phyloP scores from a whole-genome alignment of 2,797 vertebrate species.

The Pelodytes ibericus region DNA sequence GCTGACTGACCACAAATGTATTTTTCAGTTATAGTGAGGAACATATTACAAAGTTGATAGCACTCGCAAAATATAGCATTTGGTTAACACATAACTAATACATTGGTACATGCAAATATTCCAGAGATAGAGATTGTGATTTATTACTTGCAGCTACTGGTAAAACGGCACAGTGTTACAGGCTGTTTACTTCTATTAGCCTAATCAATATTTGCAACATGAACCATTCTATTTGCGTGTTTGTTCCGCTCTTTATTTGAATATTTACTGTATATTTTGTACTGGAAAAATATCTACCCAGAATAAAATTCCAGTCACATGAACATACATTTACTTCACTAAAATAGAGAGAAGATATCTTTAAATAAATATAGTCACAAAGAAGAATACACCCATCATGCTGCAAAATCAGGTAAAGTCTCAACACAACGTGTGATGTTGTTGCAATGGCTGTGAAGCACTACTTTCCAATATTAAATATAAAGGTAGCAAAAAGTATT shows the following conservation, averaged over 20 bases:
- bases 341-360: too few species aligned
- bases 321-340: too few species aligned
- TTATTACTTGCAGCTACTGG: slow-evolving; percentile 48
- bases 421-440: too few species aligned
- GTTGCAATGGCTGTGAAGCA: too few species aligned
- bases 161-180: slow-evolving; percentile 39
- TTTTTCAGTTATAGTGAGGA: too few species aligned
- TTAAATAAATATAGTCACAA: too few species aligned
- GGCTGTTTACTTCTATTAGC: slow-evolving; percentile 53
- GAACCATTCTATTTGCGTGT: slow-evolving; percentile 48
- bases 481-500: neutral
- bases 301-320: too few species aligned
- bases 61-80: neutral
- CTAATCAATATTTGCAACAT: slow-evolving; percentile 51
- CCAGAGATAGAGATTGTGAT: slow-evolving; percentile 45
- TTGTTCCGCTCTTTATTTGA: slow-evolving; percentile 44
- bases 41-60: too few species aligned
- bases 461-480: too few species aligned
- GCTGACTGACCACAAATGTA: too few species aligned
- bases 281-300: neutral
- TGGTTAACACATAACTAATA: slow-evolving; percentile 25
- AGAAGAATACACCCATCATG: too few species aligned
- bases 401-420: too few species aligned
- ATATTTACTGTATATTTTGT: slow-evolving; percentile 47
- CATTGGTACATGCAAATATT: slow-evolving; percentile 27